phyloP scores from a whole-genome alignment of 1,140 invertebrate species.

The Popillia japonica region DNA sequence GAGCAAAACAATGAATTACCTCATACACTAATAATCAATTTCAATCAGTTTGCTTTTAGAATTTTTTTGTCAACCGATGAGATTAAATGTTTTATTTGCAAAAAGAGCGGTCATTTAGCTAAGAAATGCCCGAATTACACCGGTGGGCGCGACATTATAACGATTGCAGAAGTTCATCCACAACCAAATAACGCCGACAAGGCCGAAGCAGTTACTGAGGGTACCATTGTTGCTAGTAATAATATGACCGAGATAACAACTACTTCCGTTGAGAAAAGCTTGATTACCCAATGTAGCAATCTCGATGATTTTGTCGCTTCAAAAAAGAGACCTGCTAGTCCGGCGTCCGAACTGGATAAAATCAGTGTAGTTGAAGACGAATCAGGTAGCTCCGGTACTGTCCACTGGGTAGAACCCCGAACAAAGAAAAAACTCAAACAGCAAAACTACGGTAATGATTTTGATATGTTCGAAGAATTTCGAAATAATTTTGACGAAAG shows the following conservation, averaged over 20 bases:
- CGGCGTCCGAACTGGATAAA: background rate
- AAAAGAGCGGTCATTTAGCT: background rate
- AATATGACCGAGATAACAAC: background rate
- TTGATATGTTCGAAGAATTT: background rate
- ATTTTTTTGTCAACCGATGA: slow-evolving; percentile 8
- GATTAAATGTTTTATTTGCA: background rate
- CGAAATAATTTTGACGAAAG: too few species aligned
- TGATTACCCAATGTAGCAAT: background rate
- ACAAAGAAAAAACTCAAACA: too few species aligned
- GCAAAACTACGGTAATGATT: too few species aligned
- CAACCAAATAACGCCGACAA: background rate
- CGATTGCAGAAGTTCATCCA: background rate
- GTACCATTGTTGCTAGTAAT: background rate
- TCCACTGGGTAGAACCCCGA: too few species aligned
- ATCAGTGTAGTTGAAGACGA: background rate
- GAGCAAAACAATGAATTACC: background rate
- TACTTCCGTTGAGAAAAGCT: too few species aligned
- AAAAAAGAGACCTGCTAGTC: background rate
- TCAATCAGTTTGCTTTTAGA: slow-evolving; percentile 3
- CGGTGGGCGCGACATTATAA: background rate
- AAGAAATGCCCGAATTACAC: background rate
- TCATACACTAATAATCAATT: background rate
- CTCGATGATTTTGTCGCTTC: too few species aligned
- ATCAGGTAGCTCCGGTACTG: background rate
- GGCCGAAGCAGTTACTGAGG: too few species aligned